A percentile compares a stretch with the other conserved stretches of the same genome.
phyloP scores from a whole-genome alignment of 2,888 invertebrate species.

The Aphodius granarius region DNA sequence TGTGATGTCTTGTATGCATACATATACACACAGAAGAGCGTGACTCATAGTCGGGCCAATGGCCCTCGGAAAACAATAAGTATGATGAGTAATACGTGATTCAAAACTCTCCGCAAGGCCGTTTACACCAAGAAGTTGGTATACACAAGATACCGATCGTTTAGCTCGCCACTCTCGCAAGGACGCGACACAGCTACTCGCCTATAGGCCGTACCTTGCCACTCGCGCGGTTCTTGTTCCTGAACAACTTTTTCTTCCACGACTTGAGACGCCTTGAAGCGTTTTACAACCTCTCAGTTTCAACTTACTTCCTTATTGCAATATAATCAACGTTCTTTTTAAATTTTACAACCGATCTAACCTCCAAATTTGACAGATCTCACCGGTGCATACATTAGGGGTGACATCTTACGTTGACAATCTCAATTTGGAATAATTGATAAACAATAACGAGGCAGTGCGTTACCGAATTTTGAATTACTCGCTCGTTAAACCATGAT shows the following conservation, averaged over 20 bases:
- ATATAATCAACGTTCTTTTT: not conserved
- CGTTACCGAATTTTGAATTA: no score
- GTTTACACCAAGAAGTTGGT: slow-evolving; percentile 28
- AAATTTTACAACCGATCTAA: no score
- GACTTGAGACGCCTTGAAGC: not conserved
- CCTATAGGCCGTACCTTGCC: not conserved
- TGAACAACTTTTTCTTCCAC: not conserved
- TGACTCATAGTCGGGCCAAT: slow-evolving; percentile 39
- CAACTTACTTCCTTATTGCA: not conserved
- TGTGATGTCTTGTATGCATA: not conserved
- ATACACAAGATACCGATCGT: not conserved
- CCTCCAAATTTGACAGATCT: no score
- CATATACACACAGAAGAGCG: not conserved
- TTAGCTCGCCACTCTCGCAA: not conserved
- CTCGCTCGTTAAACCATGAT: no score
- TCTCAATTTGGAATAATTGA: no score
- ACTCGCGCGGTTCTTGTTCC: not conserved
- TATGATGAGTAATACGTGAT: slow-evolving; percentile 52
- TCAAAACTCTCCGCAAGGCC: slow-evolving; percentile 51
- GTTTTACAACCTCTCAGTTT: not conserved
- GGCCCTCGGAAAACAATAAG: slow-evolving; percentile 48
- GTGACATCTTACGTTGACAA: no score
- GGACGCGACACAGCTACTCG: not conserved
- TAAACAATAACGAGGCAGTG: no score
- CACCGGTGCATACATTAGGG: no score